Percentiles rank a stretch among this genome's conserved stretches.
Conservation (phyloP, 2,113 vertebrate genomes). For the Terrapene triunguis region DNA sequence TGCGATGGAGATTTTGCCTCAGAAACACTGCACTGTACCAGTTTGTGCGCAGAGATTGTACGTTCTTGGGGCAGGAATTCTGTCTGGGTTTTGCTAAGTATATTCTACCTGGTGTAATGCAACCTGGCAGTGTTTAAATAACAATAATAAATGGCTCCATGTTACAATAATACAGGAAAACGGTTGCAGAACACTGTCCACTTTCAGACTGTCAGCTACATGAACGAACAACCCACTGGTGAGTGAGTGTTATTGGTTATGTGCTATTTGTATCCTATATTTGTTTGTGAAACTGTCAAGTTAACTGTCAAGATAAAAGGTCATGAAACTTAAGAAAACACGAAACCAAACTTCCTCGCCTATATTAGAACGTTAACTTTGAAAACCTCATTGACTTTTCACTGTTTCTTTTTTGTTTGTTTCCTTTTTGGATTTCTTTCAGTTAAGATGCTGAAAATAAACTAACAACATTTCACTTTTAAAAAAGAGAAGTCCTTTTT, state of each 20-base stretch:
- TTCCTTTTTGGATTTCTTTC: not conserved
- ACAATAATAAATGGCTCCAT: not conserved
- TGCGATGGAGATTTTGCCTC: not conserved
- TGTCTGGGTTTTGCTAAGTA: not conserved
- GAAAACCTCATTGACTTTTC: not conserved
- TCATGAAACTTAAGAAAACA: not conserved
- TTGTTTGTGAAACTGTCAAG: not conserved
- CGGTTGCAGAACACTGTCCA: not conserved
- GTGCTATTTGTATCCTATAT: not conserved
- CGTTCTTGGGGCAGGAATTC: not conserved
- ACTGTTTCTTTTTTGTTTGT: not conserved
- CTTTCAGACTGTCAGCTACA: not conserved
- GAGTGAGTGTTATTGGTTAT: not conserved
- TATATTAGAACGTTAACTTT: not conserved
- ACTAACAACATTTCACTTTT: not conserved
- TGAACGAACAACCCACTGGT: not conserved
- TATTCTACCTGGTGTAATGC: slow-evolving; percentile 14
- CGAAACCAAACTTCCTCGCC: not conserved
- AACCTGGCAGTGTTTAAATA: slow-evolving; percentile 28
- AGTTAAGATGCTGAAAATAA: not conserved
- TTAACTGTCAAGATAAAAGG: not conserved
- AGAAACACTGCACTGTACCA: not conserved
- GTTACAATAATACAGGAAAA: slow-evolving; percentile 19
- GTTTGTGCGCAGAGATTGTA: not conserved
- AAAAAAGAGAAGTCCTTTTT: not conserved